Conservation (phyloP, 2,113 vertebrate genomes). For the Stictonetta naevosa region DNA sequence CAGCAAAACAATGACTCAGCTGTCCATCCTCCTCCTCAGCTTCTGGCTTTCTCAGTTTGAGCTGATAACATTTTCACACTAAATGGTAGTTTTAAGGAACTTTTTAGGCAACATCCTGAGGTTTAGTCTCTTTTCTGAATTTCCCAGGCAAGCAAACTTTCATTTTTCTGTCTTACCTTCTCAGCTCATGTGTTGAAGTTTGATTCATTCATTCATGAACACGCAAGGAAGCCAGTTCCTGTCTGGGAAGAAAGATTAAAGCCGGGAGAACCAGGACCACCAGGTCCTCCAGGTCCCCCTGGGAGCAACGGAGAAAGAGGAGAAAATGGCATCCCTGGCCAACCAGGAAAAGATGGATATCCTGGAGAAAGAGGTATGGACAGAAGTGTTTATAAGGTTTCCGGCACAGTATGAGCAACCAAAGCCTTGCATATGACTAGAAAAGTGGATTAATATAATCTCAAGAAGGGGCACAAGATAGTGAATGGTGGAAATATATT, state of each 20-base stretch:
- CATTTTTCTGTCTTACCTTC: background rate
- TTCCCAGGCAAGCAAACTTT: background rate
- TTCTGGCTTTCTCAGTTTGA: background rate
- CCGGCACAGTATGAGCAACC: background rate
- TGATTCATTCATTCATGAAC: constrained; percentile 84
- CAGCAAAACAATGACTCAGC: background rate
- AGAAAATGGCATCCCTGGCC: constrained; percentile 73
- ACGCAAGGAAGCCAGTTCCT: constrained; percentile 84
- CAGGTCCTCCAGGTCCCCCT: constrained; percentile 76
- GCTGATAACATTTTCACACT: background rate
- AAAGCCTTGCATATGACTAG: background rate
- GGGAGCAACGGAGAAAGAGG: constrained; percentile 80
- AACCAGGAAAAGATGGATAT: constrained; percentile 75
- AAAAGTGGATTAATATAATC: background rate
- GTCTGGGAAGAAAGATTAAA: constrained; percentile 81
- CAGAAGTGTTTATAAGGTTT: rapidly evolving
- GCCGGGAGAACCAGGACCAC: constrained; percentile 84
- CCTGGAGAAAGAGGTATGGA: constrained; percentile 86
- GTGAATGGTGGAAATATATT: background rate
- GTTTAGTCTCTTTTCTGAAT: background rate
- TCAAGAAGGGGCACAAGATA: background rate
- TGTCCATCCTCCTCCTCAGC: background rate
- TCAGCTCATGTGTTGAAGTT: constrained; percentile 89
- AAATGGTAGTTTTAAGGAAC: background rate
- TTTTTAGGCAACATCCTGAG: background rate